These are phyloP conservation scores for Todus mexicanus DNA, from an alignment of 2,797 vertebrate species.

Conservation along the genomic window DNA sequence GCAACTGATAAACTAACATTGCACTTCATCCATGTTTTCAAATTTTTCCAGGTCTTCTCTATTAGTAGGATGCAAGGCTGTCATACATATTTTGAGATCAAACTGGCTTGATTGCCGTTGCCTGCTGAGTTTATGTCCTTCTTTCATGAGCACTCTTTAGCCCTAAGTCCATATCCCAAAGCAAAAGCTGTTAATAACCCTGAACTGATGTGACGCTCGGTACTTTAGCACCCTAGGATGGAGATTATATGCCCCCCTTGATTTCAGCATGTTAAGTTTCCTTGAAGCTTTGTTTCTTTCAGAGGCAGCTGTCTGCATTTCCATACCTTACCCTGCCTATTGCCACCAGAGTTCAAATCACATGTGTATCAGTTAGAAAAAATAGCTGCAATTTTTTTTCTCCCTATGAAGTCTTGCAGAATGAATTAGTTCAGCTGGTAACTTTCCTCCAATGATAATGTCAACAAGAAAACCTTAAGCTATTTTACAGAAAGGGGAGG, in stretches of 20 bases:
- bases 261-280: slow-evolving; percentile 33
- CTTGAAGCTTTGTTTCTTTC: slow-evolving; percentile 43
- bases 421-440: background rate
- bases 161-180: background rate
- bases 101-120: background rate
- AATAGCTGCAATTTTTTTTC: background rate
- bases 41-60: background rate
- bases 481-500: background rate
- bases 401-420: background rate
- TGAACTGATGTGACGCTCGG: background rate
- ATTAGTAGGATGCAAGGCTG: background rate
- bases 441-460: background rate
- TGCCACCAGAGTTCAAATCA: background rate
- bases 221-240: background rate
- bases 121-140: background rate
- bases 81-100: background rate
- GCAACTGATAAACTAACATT: background rate
- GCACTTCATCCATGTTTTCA: background rate
- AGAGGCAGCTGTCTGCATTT: slow-evolving; percentile 41
- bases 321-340: background rate
- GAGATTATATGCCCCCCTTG: background rate
- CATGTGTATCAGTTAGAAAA: background rate
- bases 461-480: background rate
- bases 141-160: background rate
- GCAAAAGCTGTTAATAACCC: background rate